phyloP scores from a whole-genome alignment of 2,113 vertebrate genomes.

The Thalassarche chlororhynchos region DNA sequence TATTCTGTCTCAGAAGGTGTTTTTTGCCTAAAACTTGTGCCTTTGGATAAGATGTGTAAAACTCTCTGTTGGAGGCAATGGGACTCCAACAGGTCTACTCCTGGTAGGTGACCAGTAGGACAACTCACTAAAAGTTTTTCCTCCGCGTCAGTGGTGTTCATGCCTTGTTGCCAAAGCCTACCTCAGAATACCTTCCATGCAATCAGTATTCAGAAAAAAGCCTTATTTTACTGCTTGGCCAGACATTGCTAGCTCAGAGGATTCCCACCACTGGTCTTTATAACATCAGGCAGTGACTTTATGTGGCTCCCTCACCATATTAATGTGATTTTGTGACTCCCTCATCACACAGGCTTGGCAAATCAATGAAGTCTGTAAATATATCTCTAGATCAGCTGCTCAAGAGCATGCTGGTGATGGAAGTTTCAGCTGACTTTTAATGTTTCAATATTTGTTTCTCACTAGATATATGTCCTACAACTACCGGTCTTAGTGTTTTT shows the following conservation, averaged over 20 bases:
- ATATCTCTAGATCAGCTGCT: background rate
- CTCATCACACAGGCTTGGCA: background rate
- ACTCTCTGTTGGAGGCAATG: background rate
- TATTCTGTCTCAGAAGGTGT: background rate
- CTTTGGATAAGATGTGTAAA: background rate
- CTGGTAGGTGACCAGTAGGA: background rate
- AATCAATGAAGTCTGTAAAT: background rate
- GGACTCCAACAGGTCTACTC: background rate
- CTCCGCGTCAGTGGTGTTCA: background rate
- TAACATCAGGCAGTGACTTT: background rate
- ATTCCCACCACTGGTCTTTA: background rate
- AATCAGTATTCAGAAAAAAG: background rate
- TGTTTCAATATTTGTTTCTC: background rate
- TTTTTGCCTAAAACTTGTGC: background rate
- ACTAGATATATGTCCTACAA: background rate
- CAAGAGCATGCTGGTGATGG: background rate
- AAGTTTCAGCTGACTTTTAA: background rate
- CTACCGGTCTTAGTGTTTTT: background rate
- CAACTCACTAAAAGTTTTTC: background rate
- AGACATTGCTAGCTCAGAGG: background rate
- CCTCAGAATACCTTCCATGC: background rate
- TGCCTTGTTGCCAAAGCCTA: background rate
- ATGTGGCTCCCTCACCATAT: background rate
- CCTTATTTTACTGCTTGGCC: background rate
- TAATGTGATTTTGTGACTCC: background rate